These are phyloP conservation scores for Drosophila nasuta DNA, from an alignment of 1,140 invertebrate species.

Conservation along the genomic window DNA sequence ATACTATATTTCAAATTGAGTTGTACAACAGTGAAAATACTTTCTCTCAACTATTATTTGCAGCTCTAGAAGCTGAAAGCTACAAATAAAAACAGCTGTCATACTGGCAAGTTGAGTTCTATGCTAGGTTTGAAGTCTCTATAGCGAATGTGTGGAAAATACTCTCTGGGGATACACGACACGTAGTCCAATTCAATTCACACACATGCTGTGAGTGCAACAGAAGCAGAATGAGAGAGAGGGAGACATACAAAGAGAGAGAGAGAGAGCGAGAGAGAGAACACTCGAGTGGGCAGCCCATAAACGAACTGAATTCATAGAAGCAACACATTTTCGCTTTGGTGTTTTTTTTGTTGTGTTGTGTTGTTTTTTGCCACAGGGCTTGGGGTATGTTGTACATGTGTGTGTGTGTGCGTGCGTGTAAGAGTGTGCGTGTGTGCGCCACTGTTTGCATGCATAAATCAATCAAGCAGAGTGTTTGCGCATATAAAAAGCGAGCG, in stretches of 20 bases:
- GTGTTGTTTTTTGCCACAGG: conserved; percentile 6
- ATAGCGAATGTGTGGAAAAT: neutral
- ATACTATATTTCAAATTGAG: too few relatives aligned
- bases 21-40: too few relatives aligned
- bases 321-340: conserved; percentile 13
- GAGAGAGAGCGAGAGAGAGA: neutral
- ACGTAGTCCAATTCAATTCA: conserved; percentile 6
- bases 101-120: too few relatives aligned
- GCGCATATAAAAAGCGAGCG: conserved; percentile 43
- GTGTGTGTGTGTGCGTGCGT: neutral
- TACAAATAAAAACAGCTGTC: too few relatives aligned
- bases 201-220: neutral
- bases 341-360: neutral
- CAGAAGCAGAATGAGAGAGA: neutral
- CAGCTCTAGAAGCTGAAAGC: too few relatives aligned
- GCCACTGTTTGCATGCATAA: conserved; percentile 66
- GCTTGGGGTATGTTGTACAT: conserved; percentile 10
- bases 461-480: conserved; percentile 75
- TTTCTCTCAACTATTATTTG: too few relatives aligned
- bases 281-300: conserved; percentile 19
- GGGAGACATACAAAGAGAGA: neutral
- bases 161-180: neutral
- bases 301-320: conserved; percentile 9
- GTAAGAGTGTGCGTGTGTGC: neutral
- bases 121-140: neutral